Percentiles rank a stretch among this genome's conserved stretches.
These are phyloP conservation scores for Xestoiulus laeticollis DNA, from an alignment of 2,888 invertebrate species.

Conservation along the genomic window DNA sequence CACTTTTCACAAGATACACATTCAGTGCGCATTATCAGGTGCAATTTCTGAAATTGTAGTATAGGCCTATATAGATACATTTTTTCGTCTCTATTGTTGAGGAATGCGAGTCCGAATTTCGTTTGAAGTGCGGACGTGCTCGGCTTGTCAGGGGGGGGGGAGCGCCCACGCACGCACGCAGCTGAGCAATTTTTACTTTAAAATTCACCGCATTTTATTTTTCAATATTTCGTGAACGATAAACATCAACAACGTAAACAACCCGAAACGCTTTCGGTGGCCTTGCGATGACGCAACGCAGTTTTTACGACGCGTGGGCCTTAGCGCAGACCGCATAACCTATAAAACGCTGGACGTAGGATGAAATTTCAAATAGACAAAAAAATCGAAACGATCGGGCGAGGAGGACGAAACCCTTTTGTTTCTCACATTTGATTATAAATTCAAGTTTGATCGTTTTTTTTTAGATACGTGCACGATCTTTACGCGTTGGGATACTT, in stretches of 20 bases:
- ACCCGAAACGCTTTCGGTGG: background rate
- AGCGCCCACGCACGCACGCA: background rate
- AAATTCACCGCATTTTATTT: background rate
- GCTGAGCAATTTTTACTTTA: background rate
- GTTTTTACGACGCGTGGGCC: background rate
- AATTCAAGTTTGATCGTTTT: background rate
- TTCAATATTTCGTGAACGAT: background rate
- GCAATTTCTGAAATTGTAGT: too few species aligned
- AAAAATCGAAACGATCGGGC: background rate
- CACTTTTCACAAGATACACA: too few species aligned
- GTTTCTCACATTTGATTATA: background rate
- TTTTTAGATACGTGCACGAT: background rate
- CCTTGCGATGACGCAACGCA: background rate
- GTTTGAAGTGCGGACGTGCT: background rate
- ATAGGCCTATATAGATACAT: too few species aligned
- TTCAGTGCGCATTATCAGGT: too few species aligned
- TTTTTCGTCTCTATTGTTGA: too few species aligned
- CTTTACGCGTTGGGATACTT: background rate
- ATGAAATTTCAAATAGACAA: background rate
- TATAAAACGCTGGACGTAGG: background rate
- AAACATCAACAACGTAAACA: background rate
- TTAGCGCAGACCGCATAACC: background rate
- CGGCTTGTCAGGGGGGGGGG: background rate
- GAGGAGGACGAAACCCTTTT: background rate
- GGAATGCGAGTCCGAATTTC: too few species aligned